Conservation (phyloP, 2,797 vertebrate species). For the Gallinago stenura region DNA sequence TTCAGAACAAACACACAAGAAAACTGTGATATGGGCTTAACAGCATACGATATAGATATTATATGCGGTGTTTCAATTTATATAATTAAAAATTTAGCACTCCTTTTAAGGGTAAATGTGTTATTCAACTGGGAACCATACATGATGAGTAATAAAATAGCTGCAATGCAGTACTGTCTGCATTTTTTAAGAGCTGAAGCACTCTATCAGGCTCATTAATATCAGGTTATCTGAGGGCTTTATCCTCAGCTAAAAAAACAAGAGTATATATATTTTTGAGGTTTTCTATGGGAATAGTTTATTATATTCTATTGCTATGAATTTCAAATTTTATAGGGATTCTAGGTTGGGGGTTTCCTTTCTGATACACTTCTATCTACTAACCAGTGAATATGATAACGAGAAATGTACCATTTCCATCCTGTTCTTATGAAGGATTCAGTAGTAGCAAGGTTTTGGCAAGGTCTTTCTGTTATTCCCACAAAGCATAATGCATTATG, state of each 20-base stretch:
- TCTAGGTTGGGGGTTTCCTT: neutral
- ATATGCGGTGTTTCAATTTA: constrained; percentile 77
- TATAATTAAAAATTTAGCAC: constrained; percentile 79
- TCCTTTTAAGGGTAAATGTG: constrained; percentile 70
- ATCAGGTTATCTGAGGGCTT: constrained; percentile 39
- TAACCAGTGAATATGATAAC: neutral
- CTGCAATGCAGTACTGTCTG: constrained; percentile 70
- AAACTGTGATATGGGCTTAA: constrained; percentile 64
- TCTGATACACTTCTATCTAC: neutral
- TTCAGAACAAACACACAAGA: constrained; percentile 59
- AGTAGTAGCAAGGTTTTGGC: neutral
- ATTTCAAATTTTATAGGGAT: neutral
- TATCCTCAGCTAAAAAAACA: constrained; percentile 22
- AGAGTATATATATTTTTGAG: neutral
- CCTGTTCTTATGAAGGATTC: neutral
- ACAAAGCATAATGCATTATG: neutral
- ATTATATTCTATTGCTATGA: neutral
- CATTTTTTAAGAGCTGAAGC: constrained; percentile 72
- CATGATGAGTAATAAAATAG: constrained; percentile 68
- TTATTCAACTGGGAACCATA: constrained; percentile 69
- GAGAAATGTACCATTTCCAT: neutral
- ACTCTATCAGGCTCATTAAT: constrained; percentile 57
- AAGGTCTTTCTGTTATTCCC: neutral
- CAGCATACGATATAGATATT: constrained; percentile 61
- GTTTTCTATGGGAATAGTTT: neutral